phyloP scores from a whole-genome alignment of 1,140 invertebrate genomes.

The Coboldia fuscipes region DNA sequence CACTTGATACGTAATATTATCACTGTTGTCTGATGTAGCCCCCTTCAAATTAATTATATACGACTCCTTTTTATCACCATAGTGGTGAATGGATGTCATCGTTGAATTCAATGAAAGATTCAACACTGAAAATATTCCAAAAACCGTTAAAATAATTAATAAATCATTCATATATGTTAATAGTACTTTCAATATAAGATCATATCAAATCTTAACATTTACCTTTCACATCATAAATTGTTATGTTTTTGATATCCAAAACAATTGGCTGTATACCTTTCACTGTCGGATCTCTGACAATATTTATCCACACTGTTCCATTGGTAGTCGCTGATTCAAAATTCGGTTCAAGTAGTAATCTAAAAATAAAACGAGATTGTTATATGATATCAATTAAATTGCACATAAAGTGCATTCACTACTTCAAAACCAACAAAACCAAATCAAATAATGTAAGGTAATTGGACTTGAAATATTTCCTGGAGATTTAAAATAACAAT shows the following conservation, averaged over 20 bases:
- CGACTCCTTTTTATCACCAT: constrained; percentile 14
- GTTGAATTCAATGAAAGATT: constrained; percentile 9
- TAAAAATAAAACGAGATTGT: constrained; percentile 9
- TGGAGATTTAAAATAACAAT: no score
- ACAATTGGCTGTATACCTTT: constrained; percentile 15
- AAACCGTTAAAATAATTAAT: no score
- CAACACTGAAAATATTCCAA: background rate
- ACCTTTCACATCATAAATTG: constrained; percentile 13
- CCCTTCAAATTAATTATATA: constrained; percentile 10
- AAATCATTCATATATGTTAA: background rate
- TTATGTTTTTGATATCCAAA: constrained; percentile 17
- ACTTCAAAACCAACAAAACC: no score
- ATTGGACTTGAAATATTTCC: no score
- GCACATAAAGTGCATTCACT: no score
- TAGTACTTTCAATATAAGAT: background rate
- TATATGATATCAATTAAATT: no score
- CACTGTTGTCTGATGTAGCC: background rate
- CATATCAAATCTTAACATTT: background rate
- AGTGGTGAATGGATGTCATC: constrained; percentile 17
- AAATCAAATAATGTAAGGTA: no score
- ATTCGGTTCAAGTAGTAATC: constrained; percentile 17
- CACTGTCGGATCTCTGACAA: constrained; percentile 13
- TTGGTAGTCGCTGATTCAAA: constrained; percentile 11
- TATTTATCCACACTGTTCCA: constrained; percentile 14
- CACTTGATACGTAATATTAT: constrained; percentile 13